Conservation (phyloP, 1,140 invertebrate species). For the Anagrus nilaparvatae region DNA sequence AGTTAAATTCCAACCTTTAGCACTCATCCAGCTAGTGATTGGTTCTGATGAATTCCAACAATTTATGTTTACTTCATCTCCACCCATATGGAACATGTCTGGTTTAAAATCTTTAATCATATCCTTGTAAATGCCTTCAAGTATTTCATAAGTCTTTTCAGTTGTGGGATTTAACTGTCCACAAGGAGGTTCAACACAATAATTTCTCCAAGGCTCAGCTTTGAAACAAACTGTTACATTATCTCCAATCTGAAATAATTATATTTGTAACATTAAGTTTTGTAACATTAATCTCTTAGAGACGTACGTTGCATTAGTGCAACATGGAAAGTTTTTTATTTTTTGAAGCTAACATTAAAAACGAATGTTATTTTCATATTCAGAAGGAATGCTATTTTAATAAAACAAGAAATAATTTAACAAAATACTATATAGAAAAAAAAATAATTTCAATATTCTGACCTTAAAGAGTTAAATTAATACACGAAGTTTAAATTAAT, state of each 20-base stretch:
- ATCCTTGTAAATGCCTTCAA: constrained; percentile 60
- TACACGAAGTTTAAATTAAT: neutral
- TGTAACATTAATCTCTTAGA: too few species aligned
- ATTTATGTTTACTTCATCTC: constrained; percentile 66
- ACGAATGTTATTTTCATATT: too few species aligned
- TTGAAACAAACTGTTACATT: constrained; percentile 44
- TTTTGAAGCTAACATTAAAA: too few species aligned
- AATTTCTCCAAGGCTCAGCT: constrained; percentile 64
- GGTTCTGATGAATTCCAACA: constrained; percentile 66
- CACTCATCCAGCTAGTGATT: constrained; percentile 61
- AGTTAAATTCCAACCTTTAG: constrained; percentile 46
- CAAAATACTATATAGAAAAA: neutral
- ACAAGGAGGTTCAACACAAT: constrained; percentile 78
- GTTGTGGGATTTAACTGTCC: constrained; percentile 74
- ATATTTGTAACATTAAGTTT: too few species aligned
- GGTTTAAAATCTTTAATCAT: constrained; percentile 57
- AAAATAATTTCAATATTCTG: neutral
- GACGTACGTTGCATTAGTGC: too few species aligned
- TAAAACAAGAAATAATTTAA: too few species aligned
- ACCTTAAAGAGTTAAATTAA: neutral
- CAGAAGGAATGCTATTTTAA: too few species aligned
- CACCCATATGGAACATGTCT: constrained; percentile 82
- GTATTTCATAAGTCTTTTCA: constrained; percentile 59
- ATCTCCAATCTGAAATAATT: constrained; percentile 34
- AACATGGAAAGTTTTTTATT: too few species aligned